Evolutionary conservation across 2,113 vertebrate species (phyloP).

Genomic region (Salvelinus alpinus): DNA sequence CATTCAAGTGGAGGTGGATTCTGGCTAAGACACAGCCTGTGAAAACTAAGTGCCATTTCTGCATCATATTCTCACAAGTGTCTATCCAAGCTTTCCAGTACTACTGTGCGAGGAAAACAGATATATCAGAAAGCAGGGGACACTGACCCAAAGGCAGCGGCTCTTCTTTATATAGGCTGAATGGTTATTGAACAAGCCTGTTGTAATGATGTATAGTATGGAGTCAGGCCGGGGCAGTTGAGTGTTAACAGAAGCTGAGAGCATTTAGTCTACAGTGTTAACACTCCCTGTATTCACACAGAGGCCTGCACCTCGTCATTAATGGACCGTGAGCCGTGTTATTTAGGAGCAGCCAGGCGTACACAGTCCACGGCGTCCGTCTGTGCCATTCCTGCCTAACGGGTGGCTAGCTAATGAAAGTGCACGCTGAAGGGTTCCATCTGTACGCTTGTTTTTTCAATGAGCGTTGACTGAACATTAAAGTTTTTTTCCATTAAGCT

Average conservation of each 20-base stretch:
- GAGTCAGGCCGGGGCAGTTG: not conserved
- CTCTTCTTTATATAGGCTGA: not conserved
- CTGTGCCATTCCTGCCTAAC: not conserved
- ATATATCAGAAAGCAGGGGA: not conserved
- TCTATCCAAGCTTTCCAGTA: too few species aligned
- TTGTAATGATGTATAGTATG: not conserved
- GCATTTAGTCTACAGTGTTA: not conserved
- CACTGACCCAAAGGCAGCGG: not conserved
- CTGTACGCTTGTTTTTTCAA: too few species aligned
- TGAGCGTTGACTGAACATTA: too few species aligned
- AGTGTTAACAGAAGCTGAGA: not conserved
- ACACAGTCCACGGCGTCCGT: not conserved
- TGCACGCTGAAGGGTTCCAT: too few species aligned
- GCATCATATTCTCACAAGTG: too few species aligned
- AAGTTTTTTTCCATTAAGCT: conserved; percentile 19
- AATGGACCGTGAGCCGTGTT: conserved; percentile 33
- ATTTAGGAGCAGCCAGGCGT: conserved; percentile 13
- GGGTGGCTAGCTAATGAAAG: too few species aligned
- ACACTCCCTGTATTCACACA: not conserved
- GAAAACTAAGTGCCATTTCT: too few species aligned
- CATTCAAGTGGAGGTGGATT: too few species aligned
- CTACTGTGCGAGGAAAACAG: too few species aligned
- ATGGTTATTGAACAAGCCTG: not conserved
- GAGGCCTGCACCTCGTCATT: not conserved
- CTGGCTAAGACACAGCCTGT: too few species aligned